Evolutionary conservation across 2,113 vertebrate genomes (phyloP), one percentile per base, ranked within the genome.

Genomic region (Gymnorhina tibicen): DNA sequence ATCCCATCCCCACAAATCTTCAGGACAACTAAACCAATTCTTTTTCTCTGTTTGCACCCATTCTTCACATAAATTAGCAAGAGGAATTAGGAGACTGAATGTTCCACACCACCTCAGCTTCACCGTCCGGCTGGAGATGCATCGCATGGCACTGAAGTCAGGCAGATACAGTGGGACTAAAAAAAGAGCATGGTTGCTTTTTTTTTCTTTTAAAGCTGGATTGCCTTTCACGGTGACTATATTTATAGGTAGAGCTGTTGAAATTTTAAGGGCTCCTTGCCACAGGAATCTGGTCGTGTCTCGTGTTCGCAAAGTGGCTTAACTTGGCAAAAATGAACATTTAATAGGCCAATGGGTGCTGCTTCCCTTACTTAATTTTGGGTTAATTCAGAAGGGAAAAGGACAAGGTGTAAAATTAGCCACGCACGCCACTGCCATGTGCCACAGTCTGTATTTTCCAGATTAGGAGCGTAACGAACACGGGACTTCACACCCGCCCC

Each of bases 161-260:
- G 81, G 81, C 81, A 94, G 87, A 95, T 93, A 86, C n/a, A 85
- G 87, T 11, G 46, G 27, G 72, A 92, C 92, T 96, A 90, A 95
- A 96, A 97, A 94, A 94, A 87, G 87, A 85, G 74, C 7, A 5
- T 44, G 60, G 37, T 24, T 77, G 63, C 4, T 41, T 56, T 35
- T n/a, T 64, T 84, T 91, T 85, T 73, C 75, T 84, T 68, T 67
- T 33, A 35, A 94, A 85, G 88, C 37, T 2, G 3, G 88, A 93
- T 83, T 93, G 94, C 92, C 82, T 96, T 96, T 94, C 95, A 93
- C 7, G 3, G 82, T 4, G 1, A 56, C 86, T 92, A 17, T 97
- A 96, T 96, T 96, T 97, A 96, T 96, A 97, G 92, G 96, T 93
- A 95, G 87, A 89, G 93, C 92, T 89, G 95, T 76, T 96, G 95